Percentiles rank a stretch among this genome's conserved stretches.
Evolutionary conservation across 2,113 vertebrate genomes (phyloP).

Genomic region (Mandrillus leucophaeus): DNA sequence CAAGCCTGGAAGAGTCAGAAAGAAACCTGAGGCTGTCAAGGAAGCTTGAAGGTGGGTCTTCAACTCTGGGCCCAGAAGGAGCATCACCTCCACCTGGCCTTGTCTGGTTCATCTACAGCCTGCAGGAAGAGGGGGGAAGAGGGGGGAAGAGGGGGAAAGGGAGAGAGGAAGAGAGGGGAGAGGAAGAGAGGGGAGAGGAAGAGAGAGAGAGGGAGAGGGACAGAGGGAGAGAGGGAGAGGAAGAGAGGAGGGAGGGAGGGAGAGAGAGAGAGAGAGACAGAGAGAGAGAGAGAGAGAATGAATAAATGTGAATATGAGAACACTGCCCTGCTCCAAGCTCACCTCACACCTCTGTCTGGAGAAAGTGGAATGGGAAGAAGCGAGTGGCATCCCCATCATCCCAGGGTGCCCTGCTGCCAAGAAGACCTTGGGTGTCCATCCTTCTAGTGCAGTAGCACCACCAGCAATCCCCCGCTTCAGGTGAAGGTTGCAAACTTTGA

Average conservation of each 20-base stretch:
- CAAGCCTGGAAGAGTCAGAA: background rate
- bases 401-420: background rate
- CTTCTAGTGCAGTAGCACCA: fast-evolving
- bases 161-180: too few species aligned
- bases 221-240: too few species aligned
- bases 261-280: background rate
- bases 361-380: background rate
- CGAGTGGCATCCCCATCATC: background rate
- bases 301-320: background rate
- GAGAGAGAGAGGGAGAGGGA: too few species aligned
- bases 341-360: background rate
- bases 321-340: background rate
- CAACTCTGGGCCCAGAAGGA: background rate
- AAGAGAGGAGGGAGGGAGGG: too few species aligned
- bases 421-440: background rate
- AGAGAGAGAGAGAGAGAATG: too few species aligned
- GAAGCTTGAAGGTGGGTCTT: background rate
- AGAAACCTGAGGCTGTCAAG: background rate
- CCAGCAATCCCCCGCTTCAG: background rate
- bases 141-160: too few species aligned
- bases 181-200: too few species aligned
- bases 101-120: background rate
- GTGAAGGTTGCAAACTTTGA: background rate
- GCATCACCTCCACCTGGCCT: background rate
- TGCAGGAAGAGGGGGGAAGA: background rate